phyloP scores from a whole-genome alignment of 2,888 invertebrate species.

The Stenchaetothrips biformis region DNA sequence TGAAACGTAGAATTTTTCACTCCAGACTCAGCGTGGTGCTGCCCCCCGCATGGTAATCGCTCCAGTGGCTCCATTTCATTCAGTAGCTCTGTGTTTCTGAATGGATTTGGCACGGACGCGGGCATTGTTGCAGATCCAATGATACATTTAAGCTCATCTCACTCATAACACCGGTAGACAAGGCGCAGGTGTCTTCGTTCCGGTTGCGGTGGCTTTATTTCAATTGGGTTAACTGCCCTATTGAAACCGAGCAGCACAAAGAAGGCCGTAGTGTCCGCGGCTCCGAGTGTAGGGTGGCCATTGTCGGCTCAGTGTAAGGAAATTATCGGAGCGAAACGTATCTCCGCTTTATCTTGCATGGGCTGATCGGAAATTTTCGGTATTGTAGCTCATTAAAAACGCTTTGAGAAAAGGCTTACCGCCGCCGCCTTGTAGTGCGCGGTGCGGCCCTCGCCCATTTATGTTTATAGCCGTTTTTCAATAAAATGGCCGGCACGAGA shows the following conservation, averaged over 20 bases:
- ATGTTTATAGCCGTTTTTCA: not conserved
- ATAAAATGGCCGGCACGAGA: slow-evolving; percentile 16
- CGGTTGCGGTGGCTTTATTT: not conserved
- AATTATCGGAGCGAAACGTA: too few species aligned
- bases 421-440: too few species aligned
- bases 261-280: not conserved
- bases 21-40: too few species aligned
- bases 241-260: not conserved
- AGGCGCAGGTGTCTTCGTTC: not conserved
- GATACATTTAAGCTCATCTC: not conserved
- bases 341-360: too few species aligned
- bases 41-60: too few species aligned
- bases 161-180: not conserved
- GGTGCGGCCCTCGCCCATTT: not conserved
- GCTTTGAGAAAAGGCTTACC: too few species aligned
- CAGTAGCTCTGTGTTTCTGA: not conserved
- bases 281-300: not conserved
- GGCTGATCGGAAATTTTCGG: too few species aligned
- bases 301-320: not conserved
- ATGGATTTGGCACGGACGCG: slow-evolving; percentile 9
- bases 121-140: not conserved
- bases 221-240: not conserved
- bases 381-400: too few species aligned
- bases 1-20: too few species aligned
- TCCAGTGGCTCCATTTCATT: not conserved